Base-by-base conservation (phyloP, 2,888 invertebrate genomes). In the Pyrochroa serraticornis region DNA sequence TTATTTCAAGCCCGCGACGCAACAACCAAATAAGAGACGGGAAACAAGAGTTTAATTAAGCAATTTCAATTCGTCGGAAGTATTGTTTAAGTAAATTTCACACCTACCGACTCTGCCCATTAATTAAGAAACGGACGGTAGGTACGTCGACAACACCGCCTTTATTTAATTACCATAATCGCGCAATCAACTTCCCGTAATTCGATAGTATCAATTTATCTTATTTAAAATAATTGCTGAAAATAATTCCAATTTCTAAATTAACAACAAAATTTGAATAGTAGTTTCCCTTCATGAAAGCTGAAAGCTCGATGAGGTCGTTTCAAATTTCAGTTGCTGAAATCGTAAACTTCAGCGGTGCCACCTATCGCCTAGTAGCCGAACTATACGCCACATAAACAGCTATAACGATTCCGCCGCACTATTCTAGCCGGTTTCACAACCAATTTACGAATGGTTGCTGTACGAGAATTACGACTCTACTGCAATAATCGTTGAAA, bases 361-460 rank as follows among this genome's bases (percentile, higher is more conserved):
- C 79, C 79, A 77, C 70, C 78, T 78, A 77, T 69, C 70, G 74
- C 71, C 39, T 71, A 73, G 71, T 69, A 66, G 75, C 73, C 68
- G 65, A 74, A 78, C 77, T 77, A 69, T 69, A 68, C 66, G 64
- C 62, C 63, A 62, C 63, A 65, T 66, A 65, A 62, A 66, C 67
- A 56, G 60, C 58, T 42, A 56, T 66, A 67, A 68, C 63, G 65
- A 62, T 44, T 38, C 62, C 62, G 10, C 13, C 54, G 33, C 39
- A 57, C 55, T 49, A 45, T 44, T 44, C 46, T 69, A 68, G 71
- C 60, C 57, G 38, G 66, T 57, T 46, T 64, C 68, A 64, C 64
- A 71, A 70, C 70, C 71, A 59, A 62, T 62, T 58, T 60, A 51
- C 49, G 48, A 58, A 46, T 58, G 65, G 44, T 58, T 62, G 49